Conservation (phyloP, 2,888 invertebrate genomes). For the Tachina lurida region DNA sequence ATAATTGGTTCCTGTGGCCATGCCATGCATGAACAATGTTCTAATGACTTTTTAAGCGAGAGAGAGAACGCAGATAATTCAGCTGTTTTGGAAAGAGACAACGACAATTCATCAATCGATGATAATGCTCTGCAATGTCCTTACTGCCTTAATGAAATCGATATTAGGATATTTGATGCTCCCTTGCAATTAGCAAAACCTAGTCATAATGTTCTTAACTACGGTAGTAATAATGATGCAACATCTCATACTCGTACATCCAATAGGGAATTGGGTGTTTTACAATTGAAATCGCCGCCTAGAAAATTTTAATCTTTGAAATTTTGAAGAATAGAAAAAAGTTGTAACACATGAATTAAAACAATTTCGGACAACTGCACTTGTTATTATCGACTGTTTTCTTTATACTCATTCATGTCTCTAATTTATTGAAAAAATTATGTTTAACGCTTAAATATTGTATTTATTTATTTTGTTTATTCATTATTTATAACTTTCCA, state of each 20-base stretch:
- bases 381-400: conserved; percentile 48
- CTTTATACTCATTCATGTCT: conserved; percentile 18
- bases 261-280: conserved; percentile 75
- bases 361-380: conserved; percentile 43
- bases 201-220: conserved; percentile 74
- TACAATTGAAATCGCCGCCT: conserved; percentile 82
- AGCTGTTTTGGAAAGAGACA: conserved; percentile 10
- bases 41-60: conserved; percentile 53
- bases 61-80: conserved; percentile 35
- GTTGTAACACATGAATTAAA: background rate
- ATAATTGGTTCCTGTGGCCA: conserved; percentile 81
- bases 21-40: conserved; percentile 80
- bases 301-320: conserved; percentile 77
- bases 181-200: conserved; percentile 78
- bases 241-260: background rate
- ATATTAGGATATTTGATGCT: conserved; percentile 71
- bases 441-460: conserved; percentile 26
- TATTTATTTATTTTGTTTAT: background rate
- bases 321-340: background rate
- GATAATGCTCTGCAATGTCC: conserved; percentile 75
- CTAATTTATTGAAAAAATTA: conserved; percentile 18
- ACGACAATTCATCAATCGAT: conserved; percentile 36
- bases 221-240: conserved; percentile 28
- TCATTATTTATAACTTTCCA: conserved; percentile 3
- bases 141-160: conserved; percentile 76